Percentiles rank a stretch among this genome's conserved stretches.
These are phyloP conservation scores for Digitonthophagus gazella DNA, from an alignment of 2,888 invertebrate genomes.

Conservation along the genomic window DNA sequence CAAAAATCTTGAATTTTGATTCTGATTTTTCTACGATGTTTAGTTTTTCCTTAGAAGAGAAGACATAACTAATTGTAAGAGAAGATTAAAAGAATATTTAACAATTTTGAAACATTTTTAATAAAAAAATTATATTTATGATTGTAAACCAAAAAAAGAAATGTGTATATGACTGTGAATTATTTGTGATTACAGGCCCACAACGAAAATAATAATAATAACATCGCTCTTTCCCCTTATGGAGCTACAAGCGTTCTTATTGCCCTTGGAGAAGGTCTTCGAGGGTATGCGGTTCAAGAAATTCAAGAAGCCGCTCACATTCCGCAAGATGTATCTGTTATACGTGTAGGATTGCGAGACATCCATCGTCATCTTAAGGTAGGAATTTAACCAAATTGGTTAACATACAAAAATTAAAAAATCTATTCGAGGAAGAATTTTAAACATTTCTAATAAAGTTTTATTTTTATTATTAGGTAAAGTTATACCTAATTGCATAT, in stretches of 20 bases:
- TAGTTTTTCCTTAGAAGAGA: slow-evolving; percentile 3
- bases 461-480: too few species aligned
- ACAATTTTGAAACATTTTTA: slow-evolving; percentile 7
- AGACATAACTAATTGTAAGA: too few species aligned
- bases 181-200: slow-evolving; percentile 55
- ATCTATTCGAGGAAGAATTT: too few species aligned
- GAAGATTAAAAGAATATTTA: too few species aligned
- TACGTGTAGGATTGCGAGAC: slow-evolving; percentile 77
- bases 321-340: slow-evolving; percentile 70
- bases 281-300: slow-evolving; percentile 70
- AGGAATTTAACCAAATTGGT: slow-evolving; percentile 27
- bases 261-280: slow-evolving; percentile 75
- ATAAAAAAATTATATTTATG: neutral
- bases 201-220: slow-evolving; percentile 71
- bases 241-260: slow-evolving; percentile 77
- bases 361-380: slow-evolving; percentile 80
- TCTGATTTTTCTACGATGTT: neutral
- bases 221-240: slow-evolving; percentile 82
- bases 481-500: too few species aligned
- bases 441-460: too few species aligned
- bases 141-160: too few species aligned
- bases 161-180: slow-evolving; percentile 7
- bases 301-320: slow-evolving; percentile 68
- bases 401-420: neutral
- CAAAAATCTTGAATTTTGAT: neutral